Evolutionary conservation across 2,888 invertebrate genomes (phyloP), one percentile per base, ranked within the genome.

Genomic region (Anoplius nigerrimus): DNA sequence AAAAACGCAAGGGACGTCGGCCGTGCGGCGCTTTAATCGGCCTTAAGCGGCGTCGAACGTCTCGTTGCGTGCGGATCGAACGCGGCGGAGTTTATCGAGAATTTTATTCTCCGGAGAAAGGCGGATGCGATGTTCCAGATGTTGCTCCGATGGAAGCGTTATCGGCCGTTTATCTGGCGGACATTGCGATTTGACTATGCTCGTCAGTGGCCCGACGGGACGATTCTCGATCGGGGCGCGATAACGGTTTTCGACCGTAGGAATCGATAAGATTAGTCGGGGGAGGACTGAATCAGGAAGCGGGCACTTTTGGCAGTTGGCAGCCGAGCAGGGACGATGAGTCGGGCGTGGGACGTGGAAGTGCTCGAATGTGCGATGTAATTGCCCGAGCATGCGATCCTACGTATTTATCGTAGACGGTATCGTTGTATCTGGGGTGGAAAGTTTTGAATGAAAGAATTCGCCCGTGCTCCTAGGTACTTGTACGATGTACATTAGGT

Each of bases 251-350:
- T 48, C 54, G 67, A 56, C 68, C 24, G 53, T 59, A 24, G 58
- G 11, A 62, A 18, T 42, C 52, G 81, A 81, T 81, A 81, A 81
- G 81, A 81, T 81, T 75, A 74, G 5, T 15, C 22, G 34, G 1
- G 27, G 51, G 59, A 62, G 51, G 66, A 46, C 45, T 57, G 75
- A 67, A 64, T 72, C 69, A 72, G 74, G 74, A 72, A 75, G 60
- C 65, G 21, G 58, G 24, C 18, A 57, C 54, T 15, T n/a, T 66
- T 45, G 18, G 68, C 70, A 34, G 56, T 63, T 64, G 71, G 5
- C 46, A 3, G 15, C 4, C 4, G 11, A 46, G 15, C 4, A 46
- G 4, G 46, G 5, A 16, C 15, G 4, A 42, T 3, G 4, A 16
- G 15, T 6, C 46, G 46, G 16, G 2, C 4, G 15, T 13, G 6